Evolutionary conservation across 2,888 invertebrate species (phyloP).

Genomic region (Sinopyrophorus schimmeli): DNA sequence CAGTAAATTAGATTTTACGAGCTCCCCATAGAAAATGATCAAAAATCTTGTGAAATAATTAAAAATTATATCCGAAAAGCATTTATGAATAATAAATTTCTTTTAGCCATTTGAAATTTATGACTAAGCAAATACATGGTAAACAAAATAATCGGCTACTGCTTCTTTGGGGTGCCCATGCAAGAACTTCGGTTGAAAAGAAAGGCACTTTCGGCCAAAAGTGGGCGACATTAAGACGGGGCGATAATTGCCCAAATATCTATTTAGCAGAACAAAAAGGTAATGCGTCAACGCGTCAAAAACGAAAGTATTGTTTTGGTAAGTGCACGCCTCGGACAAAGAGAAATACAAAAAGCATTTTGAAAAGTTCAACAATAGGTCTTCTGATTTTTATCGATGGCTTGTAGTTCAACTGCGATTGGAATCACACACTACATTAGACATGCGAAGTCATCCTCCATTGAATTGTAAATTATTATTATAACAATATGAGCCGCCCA

Average conservation of each 20-base stretch:
- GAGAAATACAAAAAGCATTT: conserved; percentile 12
- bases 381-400: conserved; percentile 20
- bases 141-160: no score
- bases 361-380: conserved; percentile 20
- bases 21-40: no score
- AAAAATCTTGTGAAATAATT: no score
- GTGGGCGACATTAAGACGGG: no score
- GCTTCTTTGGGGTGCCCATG: no score
- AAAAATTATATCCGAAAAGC: no score
- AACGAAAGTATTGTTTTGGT: conserved; percentile 13
- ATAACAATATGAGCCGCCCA: conserved; percentile 46
- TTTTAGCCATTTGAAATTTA: no score
- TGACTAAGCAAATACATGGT: no score
- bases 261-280: conserved; percentile 7
- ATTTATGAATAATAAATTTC: no score
- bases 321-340: conserved; percentile 10
- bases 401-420: conserved; percentile 37
- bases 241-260: conserved; percentile 6
- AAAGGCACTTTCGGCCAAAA: no score
- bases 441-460: conserved; percentile 50
- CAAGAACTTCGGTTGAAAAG: no score
- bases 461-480: conserved; percentile 52
- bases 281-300: conserved; percentile 4
- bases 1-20: no score
- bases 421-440: conserved; percentile 45